phyloP scores from a whole-genome alignment of 2,113 vertebrate species.

The Neofelis nebulosa region DNA sequence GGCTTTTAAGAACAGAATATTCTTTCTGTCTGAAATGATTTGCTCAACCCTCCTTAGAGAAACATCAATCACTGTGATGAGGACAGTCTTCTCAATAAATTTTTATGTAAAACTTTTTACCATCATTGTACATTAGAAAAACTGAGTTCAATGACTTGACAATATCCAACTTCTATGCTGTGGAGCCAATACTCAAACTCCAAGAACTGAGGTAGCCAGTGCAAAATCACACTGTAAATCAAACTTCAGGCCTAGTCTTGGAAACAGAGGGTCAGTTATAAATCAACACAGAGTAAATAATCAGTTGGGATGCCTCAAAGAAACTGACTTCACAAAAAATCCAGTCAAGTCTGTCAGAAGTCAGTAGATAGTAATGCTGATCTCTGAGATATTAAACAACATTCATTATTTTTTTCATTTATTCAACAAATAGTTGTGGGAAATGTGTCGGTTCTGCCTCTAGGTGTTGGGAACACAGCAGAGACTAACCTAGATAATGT shows the following conservation, averaged over 20 bases:
- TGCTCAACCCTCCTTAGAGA: not conserved
- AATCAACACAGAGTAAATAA: not conserved
- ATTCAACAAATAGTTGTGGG: not conserved
- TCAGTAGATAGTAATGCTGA: not conserved
- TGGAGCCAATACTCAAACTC: not conserved
- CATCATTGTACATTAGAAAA: slow-evolving; percentile 27
- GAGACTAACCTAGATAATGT: not conserved
- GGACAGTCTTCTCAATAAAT: slow-evolving; percentile 33
- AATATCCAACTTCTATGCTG: not conserved
- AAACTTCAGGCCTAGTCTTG: not conserved
- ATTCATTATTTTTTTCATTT: not conserved
- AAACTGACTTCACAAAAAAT: not conserved
- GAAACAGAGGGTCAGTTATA: not conserved
- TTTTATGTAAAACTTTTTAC: slow-evolving; percentile 4
- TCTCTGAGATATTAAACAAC: not conserved
- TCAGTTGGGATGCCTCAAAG: not conserved
- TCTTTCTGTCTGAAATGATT: slow-evolving; percentile 41
- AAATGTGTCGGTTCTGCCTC: not conserved
- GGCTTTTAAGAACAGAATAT: not conserved
- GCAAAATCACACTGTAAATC: not conserved
- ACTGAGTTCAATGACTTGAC: slow-evolving; percentile 11
- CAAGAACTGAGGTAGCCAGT: not conserved
- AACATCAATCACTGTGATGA: not conserved
- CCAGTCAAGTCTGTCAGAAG: not conserved
- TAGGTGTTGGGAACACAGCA: not conserved